These are phyloP conservation scores for Thrips palmi DNA, from an alignment of 1,140 invertebrate species.

Conservation along the genomic window DNA sequence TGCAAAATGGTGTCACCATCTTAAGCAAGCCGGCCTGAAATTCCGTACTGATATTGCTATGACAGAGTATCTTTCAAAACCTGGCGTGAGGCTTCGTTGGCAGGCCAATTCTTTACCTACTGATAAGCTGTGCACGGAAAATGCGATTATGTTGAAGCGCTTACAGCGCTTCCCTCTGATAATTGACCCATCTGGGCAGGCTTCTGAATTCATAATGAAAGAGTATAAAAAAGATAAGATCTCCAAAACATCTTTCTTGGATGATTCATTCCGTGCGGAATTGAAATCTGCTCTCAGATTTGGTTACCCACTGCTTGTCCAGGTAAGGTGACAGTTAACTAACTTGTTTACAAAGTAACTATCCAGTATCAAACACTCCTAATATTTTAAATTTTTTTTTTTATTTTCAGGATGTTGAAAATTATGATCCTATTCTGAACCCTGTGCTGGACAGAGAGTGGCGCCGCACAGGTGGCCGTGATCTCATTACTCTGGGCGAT, in stretches of 20 bases:
- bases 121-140: conserved; percentile 97
- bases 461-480: conserved; percentile 86
- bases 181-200: conserved; percentile 98
- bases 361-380: too few relatives aligned
- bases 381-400: too few relatives aligned
- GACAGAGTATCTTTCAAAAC: conserved; percentile 97
- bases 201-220: conserved; percentile 94
- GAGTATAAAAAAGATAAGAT: conserved; percentile 95
- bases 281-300: conserved; percentile 94
- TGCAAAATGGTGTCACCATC: conserved; percentile 83
- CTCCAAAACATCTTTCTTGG: conserved; percentile 95
- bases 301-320: conserved; percentile 93
- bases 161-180: conserved; percentile 98
- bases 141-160: conserved; percentile 96
- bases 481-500: conserved; percentile 94
- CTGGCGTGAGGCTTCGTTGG: conserved; percentile 94
- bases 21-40: conserved; percentile 74
- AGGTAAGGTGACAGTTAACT: conserved; percentile 27
- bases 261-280: conserved; percentile 98
- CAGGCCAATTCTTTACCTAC: conserved; percentile 90
- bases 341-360: too few relatives aligned
- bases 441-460: conserved; percentile 95
- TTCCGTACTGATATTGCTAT: conserved; percentile 87
- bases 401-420: conserved; percentile 78
- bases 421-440: conserved; percentile 98